A percentile compares a stretch with the other conserved stretches of the same genome.
Conservation (phyloP, 2,888 invertebrate genomes). For the Hyalella azteca region DNA sequence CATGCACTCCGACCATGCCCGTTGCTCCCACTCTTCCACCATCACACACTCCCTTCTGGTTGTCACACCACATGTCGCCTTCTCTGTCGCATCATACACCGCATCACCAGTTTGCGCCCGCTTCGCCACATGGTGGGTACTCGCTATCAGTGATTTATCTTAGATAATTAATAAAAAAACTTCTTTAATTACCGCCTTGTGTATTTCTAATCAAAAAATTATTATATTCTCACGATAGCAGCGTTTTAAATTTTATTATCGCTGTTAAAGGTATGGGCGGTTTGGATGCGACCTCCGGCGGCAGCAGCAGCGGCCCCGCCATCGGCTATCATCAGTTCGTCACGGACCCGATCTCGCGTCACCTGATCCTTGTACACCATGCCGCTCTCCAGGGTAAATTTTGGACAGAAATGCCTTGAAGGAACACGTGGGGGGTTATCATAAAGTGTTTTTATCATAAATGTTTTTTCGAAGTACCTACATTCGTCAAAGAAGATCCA, state of each 20-base stretch:
- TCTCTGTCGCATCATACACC: not conserved
- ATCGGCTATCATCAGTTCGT: conserved; percentile 80
- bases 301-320: conserved; percentile 12
- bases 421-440: not conserved
- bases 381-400: conserved; percentile 9
- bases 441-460: too few relatives aligned
- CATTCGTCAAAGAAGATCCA: too few relatives aligned
- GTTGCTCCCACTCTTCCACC: conserved; percentile 30
- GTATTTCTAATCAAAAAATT: too few relatives aligned
- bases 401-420: not conserved
- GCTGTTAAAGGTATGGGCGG: not conserved
- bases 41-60: conserved; percentile 43
- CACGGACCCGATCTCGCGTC: conserved; percentile 83
- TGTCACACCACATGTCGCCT: conserved; percentile 35
- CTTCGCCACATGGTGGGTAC: not conserved
- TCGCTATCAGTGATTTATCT: too few relatives aligned
- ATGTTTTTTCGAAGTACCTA: too few relatives aligned
- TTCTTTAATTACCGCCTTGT: too few relatives aligned
- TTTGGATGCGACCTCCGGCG: not conserved
- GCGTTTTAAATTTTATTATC: too few relatives aligned
- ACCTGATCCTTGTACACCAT: conserved; percentile 76
- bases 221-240: too few relatives aligned
- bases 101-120: not conserved
- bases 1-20: conserved; percentile 38
- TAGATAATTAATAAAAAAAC: too few relatives aligned